These are phyloP conservation scores for Drymonia ruficornis DNA, from an alignment of 2,888 invertebrate genomes.

Conservation along the genomic window DNA sequence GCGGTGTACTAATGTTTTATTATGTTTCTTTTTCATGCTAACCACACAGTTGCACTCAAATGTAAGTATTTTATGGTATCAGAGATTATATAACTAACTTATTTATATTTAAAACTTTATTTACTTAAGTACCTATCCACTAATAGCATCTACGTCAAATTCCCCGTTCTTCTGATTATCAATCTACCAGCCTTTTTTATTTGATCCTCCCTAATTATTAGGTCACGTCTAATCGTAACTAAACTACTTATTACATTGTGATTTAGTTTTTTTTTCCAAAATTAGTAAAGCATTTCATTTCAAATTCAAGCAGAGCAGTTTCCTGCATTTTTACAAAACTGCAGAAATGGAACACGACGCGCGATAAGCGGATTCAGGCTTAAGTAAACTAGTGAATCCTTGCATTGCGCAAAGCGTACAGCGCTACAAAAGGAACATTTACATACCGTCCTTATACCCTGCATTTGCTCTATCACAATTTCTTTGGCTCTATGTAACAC, in stretches of 20 bases:
- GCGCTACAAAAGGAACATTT: slow-evolving; percentile 36
- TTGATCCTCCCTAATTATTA: too few relatives aligned
- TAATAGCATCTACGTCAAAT: background rate
- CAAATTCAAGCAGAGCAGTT: background rate
- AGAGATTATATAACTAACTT: too few relatives aligned
- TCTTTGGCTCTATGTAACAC: too few relatives aligned
- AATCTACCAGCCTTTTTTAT: too few relatives aligned
- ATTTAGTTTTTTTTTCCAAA: too few relatives aligned
- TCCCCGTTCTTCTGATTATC: too few relatives aligned
- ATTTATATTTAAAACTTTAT: too few relatives aligned
- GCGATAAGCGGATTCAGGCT: slow-evolving; percentile 33
- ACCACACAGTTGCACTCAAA: slow-evolving; percentile 74
- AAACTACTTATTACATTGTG: too few relatives aligned
- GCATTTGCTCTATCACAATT: background rate
- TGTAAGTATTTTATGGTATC: slow-evolving; percentile 66
- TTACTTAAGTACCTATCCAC: too few relatives aligned
- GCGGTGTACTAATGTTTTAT: slow-evolving; percentile 36
- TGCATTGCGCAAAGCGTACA: slow-evolving; percentile 28
- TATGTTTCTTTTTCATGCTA: slow-evolving; percentile 64
- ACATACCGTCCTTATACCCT: slow-evolving; percentile 37
- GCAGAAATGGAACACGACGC: slow-evolving; percentile 13
- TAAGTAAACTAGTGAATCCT: slow-evolving; percentile 42
- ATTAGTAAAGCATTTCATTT: too few relatives aligned
- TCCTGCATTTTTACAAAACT: slow-evolving; percentile 7
- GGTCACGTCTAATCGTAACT: too few relatives aligned